Evolutionary conservation across 2,888 invertebrate species (phyloP), one percentile per base, ranked within the genome.

Genomic region (Cheilosia impressa): DNA sequence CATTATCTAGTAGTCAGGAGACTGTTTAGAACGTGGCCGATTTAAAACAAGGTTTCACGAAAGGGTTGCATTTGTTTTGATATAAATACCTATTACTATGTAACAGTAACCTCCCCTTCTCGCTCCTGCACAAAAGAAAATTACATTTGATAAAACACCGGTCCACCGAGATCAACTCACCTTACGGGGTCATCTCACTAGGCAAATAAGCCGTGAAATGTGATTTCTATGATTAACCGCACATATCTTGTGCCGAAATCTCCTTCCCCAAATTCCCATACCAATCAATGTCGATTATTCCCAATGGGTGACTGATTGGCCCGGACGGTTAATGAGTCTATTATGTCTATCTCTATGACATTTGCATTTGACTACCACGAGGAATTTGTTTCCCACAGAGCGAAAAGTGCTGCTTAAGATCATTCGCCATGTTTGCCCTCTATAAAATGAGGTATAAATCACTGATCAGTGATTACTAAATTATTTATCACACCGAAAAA

Each of bases 261-360:
- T 62, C 47, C 9, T 34, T 5, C 27, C 19, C 31, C 24, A 68
- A 77, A 62, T 81, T 85, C 85, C 72, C 81, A 85, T 81, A 81
- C 81, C 85, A 85, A 85, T 85, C 85, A 77, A 72, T 76, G 76
- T 85, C 85, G 72, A 71, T 81, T 85, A 75, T 13, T 41, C 50
- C 71, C 65, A 84, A 75, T 69, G 77, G 71, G 55, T 57, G 81
- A 85, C 81, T 81, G 81, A 85, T 85, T 81, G 85, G 81, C 73
- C 81, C 66, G 66, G 58, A 72, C 50, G 57, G n/a, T 57, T 85
- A 85, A 85, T 85, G 81, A 85, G 81, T 63, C 81, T 60, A 81
- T 85, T 81, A 85, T 85, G 77, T 72, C 81, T 66, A 68, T 77
- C 45, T 27, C 68, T 72, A 62, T 81, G 76, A 85, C 81, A 85